A percentile compares a stretch with the other conserved stretches of the same genome.
phyloP scores from a whole-genome alignment of 2,888 invertebrate genomes.

The Microplitis manilae region DNA sequence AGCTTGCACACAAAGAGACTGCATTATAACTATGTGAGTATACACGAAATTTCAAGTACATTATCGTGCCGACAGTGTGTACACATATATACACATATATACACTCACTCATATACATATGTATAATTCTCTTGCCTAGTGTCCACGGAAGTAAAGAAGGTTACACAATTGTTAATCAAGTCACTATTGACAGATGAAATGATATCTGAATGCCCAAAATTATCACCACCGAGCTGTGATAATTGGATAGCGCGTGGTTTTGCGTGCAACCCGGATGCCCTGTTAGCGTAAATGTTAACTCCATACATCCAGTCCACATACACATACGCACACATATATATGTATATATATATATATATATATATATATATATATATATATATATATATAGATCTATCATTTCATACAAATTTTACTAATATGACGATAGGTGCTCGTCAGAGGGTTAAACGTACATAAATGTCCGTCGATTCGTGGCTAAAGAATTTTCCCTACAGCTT shows the following conservation, averaged over 20 bases:
- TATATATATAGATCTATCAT: not conserved
- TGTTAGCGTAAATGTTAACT: constrained; percentile 16
- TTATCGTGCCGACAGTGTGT: constrained; percentile 26
- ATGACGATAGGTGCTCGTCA: constrained; percentile 51
- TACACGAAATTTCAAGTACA: constrained; percentile 9
- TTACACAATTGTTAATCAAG: constrained; percentile 63
- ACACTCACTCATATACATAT: not conserved
- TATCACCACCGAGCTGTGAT: constrained; percentile 62
- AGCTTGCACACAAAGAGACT: not conserved
- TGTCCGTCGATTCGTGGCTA: constrained; percentile 47
- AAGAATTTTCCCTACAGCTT: constrained; percentile 41
- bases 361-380: not conserved
- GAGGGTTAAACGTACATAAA: constrained; percentile 65
- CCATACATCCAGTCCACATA: not conserved
- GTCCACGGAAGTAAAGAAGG: constrained; percentile 40
- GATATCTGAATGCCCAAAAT: constrained; percentile 64
- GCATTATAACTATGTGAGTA: not conserved
- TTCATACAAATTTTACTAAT: constrained; percentile 9
- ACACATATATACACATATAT: not conserved
- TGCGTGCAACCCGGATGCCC: constrained; percentile 26
- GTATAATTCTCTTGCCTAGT: constrained; percentile 1
- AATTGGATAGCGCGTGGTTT: constrained; percentile 57
- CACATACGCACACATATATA: not conserved
- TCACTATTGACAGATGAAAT: constrained; percentile 62
- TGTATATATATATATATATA: not conserved